Conservation (phyloP, 2,797 vertebrate species). For the Orientallactaga sibirica region DNA sequence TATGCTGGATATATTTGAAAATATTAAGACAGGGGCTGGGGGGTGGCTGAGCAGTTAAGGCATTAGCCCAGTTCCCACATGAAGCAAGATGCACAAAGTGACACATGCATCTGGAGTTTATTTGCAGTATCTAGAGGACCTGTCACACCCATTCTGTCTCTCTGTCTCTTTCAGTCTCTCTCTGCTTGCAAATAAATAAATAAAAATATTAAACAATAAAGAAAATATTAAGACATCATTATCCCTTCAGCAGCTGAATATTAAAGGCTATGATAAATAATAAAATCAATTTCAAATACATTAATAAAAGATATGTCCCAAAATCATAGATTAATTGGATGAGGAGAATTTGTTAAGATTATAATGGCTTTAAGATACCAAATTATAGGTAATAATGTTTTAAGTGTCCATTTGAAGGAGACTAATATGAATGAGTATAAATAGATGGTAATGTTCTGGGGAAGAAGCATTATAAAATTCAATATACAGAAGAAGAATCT, state of each 20-base stretch:
- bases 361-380: background rate
- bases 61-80: no score
- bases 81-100: no score
- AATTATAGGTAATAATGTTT: background rate
- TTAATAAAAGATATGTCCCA: background rate
- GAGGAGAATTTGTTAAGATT: background rate
- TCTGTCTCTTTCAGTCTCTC: no score
- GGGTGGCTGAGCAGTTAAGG: no score
- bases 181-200: no score
- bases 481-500: background rate
- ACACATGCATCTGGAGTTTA: no score
- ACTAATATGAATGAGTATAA: background rate
- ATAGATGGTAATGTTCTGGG: background rate
- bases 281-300: constrained; percentile 42
- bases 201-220: no score
- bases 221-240: background rate
- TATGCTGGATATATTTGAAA: background rate
- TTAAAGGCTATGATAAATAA: background rate
- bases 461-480: background rate
- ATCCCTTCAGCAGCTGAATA: background rate
- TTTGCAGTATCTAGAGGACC: no score
- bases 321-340: background rate
- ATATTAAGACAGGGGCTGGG: background rate
- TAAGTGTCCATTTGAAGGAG: background rate
- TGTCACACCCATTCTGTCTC: no score